Evolutionary conservation across 1,140 invertebrate species (phyloP).

Genomic region (Heliconius hermathena): DNA sequence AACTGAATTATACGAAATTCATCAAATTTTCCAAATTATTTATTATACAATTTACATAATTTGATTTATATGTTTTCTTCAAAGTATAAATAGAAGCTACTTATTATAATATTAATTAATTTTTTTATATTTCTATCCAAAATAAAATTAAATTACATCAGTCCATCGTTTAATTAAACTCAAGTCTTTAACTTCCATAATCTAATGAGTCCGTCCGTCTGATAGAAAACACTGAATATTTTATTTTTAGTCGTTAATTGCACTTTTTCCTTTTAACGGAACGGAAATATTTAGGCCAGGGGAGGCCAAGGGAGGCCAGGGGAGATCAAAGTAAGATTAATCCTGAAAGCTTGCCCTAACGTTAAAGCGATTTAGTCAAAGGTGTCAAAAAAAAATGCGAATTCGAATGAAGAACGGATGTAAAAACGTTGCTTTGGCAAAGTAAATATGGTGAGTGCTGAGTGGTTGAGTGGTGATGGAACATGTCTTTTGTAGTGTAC

Average conservation of each 20-base stretch:
- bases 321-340: conserved; percentile 15
- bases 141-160: background rate
- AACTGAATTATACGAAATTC: too few relatives aligned
- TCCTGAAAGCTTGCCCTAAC: background rate
- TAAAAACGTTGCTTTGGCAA: background rate
- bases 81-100: too few relatives aligned
- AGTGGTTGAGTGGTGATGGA: background rate
- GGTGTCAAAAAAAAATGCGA: conserved; percentile 13
- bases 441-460: background rate
- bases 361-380: conserved; percentile 3
- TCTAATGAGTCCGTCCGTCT: background rate
- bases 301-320: background rate
- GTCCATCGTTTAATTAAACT: background rate
- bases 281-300: conserved; percentile 10
- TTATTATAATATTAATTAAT: background rate
- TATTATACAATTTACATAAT: too few relatives aligned
- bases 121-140: background rate
- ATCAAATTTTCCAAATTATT: too few relatives aligned
- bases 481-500: too few relatives aligned
- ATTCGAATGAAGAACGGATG: background rate
- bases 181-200: background rate
- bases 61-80: too few relatives aligned
- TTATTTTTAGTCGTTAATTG: conserved; percentile 3
- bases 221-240: conserved; percentile 13
- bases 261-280: conserved; percentile 5